phyloP scores from a whole-genome alignment of 2,888 invertebrate genomes.

The Drosophila demipolita region DNA sequence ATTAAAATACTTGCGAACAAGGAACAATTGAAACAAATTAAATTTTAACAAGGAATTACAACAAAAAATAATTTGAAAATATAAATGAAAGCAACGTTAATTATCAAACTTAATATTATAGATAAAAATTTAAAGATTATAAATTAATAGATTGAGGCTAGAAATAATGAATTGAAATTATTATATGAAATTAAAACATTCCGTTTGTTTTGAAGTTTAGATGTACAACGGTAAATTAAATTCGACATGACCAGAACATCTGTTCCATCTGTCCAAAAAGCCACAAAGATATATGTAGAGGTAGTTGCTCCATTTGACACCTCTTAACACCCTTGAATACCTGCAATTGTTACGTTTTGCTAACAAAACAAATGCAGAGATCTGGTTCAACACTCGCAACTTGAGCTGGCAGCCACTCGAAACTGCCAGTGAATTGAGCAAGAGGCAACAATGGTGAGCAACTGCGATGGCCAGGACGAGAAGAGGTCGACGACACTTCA shows the following conservation, averaged over 20 bases:
- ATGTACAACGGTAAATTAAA: background rate
- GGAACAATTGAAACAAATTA: background rate
- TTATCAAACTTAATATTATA: too few relatives aligned
- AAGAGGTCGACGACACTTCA: constrained; percentile 41
- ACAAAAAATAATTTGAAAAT: background rate
- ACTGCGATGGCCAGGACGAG: constrained; percentile 20
- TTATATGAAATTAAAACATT: background rate
- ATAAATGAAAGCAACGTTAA: background rate
- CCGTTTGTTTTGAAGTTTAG: background rate
- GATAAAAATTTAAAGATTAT: background rate
- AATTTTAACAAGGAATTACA: background rate
- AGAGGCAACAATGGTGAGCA: constrained; percentile 43
- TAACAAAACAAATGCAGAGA: constrained; percentile 42
- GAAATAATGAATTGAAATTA: background rate
- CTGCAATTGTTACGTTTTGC: constrained; percentile 42
- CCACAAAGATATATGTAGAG: constrained; percentile 12
- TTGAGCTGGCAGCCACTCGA: constrained; percentile 37
- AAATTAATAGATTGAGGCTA: background rate
- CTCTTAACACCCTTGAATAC: constrained; percentile 33
- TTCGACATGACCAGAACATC: background rate
- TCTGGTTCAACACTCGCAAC: constrained; percentile 38
- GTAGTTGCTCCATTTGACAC: constrained; percentile 15
- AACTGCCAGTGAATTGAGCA: constrained; percentile 52
- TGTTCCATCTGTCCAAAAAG: constrained; percentile 10
- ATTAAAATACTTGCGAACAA: too few relatives aligned